Base-by-base conservation (phyloP, 92 coral and sea anemone genomes). In the Palythoa grandiflora region DNA sequence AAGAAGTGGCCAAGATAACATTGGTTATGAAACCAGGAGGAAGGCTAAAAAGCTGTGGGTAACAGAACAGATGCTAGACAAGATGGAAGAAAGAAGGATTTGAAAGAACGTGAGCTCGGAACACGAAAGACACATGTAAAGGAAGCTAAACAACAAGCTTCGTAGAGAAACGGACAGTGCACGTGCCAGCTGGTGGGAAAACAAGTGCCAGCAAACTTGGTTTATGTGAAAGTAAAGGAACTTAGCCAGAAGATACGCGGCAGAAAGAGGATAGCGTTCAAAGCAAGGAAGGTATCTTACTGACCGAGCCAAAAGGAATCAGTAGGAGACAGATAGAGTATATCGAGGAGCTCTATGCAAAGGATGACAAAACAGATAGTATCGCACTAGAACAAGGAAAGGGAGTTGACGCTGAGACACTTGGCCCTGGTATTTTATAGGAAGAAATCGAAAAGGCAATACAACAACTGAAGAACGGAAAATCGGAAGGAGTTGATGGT, bases 51-150 rank as follows among this genome's bases (percentile, higher is more conserved):
- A 84, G 3, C 84, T 47, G 7, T 85, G 84, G 89, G 89, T 85
- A 15, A 51, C 84, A 12, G 84, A 85, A n/a, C 81, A 77, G 85
- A 85, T 50, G 73, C 71, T 85, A 17, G 84, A 85, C 47, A 85
- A 40, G n/a, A 51, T 71, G 89, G 71, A 85, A 16, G 85, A 74
- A 14, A 75, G 53, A 55, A 38, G 60, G 61, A 44, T 59, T 36
- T 21, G 85, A 28, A 55, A 77, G 4, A 85, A 39, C 55, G 39
- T 73, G 19, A 73, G 52, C 20, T 73, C 65, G 38, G 89, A 47
- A 10, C 57, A 72, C 71, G 65, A 13, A 0, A 85, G 89, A 72
- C 19, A 11, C 84, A 38, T 48, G 84, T 73, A 85, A 4, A 83
- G 87, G 17, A 68, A 65, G 20, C 14, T 83, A 54, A 70, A 83